Percentiles rank a stretch among this genome's conserved stretches.
These are phyloP conservation scores for Tragelaphus buxtoni DNA, from an alignment of 2,113 vertebrate genomes.

Conservation along the genomic window DNA sequence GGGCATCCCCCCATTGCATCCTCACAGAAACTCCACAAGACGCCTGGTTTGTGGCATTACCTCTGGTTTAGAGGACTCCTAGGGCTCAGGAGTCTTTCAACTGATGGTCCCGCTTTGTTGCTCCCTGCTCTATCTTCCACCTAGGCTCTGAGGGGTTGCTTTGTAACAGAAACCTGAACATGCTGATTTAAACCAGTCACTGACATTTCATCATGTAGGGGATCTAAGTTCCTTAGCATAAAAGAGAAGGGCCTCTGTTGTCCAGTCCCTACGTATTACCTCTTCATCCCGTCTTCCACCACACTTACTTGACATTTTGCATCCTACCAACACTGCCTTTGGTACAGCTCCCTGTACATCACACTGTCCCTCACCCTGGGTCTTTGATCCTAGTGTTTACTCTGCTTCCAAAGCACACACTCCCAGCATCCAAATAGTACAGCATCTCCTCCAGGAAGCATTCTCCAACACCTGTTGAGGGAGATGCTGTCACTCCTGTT, in stretches of 20 bases:
- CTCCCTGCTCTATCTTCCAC: background rate
- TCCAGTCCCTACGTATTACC: background rate
- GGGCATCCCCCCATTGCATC: background rate
- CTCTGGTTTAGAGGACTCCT: background rate
- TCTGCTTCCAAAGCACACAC: background rate
- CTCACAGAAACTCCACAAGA: rapidly evolving
- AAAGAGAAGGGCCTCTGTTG: background rate
- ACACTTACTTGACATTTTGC: rapidly evolving
- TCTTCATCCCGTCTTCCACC: background rate
- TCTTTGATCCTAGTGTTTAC: background rate
- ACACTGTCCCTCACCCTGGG: background rate
- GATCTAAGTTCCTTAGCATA: background rate
- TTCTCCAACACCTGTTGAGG: background rate
- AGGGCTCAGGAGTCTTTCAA: background rate
- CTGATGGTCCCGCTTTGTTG: background rate
- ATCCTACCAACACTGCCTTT: background rate
- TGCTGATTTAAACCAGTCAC: background rate
- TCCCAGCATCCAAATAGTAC: no score
- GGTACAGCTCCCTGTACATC: background rate
- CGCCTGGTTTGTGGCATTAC: background rate
- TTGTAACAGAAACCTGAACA: background rate
- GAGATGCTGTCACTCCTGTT: background rate
- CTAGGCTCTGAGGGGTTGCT: background rate
- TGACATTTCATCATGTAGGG: background rate
- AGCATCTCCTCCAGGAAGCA: background rate